Conservation (phyloP, 2,113 vertebrate species). For the Clarias macrocephalus region DNA sequence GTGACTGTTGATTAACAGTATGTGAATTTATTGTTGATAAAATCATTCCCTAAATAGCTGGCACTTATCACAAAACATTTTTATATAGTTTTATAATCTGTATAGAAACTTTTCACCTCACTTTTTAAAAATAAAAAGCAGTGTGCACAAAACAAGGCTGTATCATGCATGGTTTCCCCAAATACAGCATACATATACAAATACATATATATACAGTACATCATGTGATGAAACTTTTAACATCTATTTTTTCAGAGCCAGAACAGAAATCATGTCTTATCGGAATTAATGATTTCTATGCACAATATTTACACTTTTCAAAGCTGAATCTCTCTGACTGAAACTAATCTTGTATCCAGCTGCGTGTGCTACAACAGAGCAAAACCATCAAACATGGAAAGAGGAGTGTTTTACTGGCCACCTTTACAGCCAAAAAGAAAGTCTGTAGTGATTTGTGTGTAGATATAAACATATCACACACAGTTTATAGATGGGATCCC, state of each 20-base stretch:
- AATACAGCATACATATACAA: background rate
- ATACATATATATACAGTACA: too few species aligned
- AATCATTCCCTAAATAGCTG: background rate
- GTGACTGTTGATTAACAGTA: background rate
- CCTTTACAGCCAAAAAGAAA: background rate
- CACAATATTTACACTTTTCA: background rate
- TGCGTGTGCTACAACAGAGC: background rate
- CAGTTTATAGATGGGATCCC: background rate
- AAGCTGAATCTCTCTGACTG: background rate
- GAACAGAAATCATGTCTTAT: background rate
- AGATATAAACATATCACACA: background rate
- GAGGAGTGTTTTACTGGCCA: background rate
- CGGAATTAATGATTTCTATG: background rate
- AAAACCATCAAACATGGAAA: slow-evolving; percentile 4
- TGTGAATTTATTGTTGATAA: background rate
- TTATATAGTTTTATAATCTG: background rate
- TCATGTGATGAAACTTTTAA: background rate
- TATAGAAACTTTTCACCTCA: background rate
- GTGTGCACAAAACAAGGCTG: background rate
- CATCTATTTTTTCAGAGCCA: background rate
- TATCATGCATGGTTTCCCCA: background rate
- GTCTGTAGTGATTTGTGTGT: background rate
- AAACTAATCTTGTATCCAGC: background rate
- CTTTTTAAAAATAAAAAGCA: background rate
- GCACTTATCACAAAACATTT: background rate